Evolutionary conservation across 2,888 invertebrate genomes (phyloP), one percentile per base, ranked within the genome.

Genomic region (Hemicrepidius hirtus): DNA sequence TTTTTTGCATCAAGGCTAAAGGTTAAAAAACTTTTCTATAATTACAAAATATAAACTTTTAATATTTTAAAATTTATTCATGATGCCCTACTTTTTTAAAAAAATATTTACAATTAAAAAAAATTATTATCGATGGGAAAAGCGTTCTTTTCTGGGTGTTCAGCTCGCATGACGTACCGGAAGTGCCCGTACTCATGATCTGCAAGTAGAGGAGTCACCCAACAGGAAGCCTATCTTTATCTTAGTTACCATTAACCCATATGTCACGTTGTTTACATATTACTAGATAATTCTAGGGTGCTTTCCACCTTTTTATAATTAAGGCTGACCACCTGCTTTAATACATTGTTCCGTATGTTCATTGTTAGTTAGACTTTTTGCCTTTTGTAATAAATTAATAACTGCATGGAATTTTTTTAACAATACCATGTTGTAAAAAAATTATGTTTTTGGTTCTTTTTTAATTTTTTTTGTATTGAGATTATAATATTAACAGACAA

Each of bases 111-210:
- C n/a, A 9, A 9, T 44, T 44, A 12, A 44, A 13, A 13, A 44
- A 44, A 44, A 44, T 18, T 46, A 18, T 1, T 50, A 50, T 16
- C 21, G 55, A 55, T 55, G 35, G 62, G 46, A 46, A 63, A 46
- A 32, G 18, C 6, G 16, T 10, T 28, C 44, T 46, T 79, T 82
- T 79, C 80, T 80, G 79, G 80, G 82, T 83, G 82, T 78, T 80
- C 83, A 81, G 76, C 79, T 84, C 82, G 84, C 85, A 84, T 85
- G 85, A 85, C 85, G 80, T 78, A 82, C 83, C 81, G 84, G 85
- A 85, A 85, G 83, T 83, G 79, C 80, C 80, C 81, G 78, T 79
- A 77, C 78, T 82, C 82, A 81, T 82, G 82, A 84, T 82, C 83
- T 82, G 77, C 76, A 76, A 75, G 76, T 79, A 75, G 60, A 68